These are phyloP conservation scores for Teinopalpus imperialis DNA, from an alignment of 2,888 invertebrate genomes.

Conservation along the genomic window DNA sequence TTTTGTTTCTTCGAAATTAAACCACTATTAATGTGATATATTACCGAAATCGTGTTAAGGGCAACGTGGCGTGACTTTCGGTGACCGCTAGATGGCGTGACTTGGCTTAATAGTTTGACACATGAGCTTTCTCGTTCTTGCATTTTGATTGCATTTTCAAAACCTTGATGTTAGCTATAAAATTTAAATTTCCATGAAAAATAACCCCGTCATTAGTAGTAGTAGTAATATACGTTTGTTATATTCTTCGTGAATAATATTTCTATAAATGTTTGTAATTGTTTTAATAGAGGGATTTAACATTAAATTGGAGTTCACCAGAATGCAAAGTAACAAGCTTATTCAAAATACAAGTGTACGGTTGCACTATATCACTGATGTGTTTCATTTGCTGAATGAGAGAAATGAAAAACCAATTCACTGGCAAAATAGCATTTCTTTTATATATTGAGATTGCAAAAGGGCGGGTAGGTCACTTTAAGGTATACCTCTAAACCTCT, in stretches of 20 bases:
- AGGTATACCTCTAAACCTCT: no score
- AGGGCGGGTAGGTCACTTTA: no score
- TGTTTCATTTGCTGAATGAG: no score
- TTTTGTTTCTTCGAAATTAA: neutral
- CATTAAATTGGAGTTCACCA: no score
- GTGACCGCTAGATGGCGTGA: conserved; percentile 52
- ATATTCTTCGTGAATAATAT: conserved; percentile 28
- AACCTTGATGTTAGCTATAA: conserved; percentile 22
- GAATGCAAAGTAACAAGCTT: no score
- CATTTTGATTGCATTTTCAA: conserved; percentile 48
- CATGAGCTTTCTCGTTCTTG: conserved; percentile 36
- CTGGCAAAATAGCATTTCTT: no score
- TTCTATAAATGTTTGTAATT: no score
- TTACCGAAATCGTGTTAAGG: conserved; percentile 38
- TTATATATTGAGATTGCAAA: no score
- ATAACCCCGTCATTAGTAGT: conserved; percentile 24
- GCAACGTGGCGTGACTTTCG: conserved; percentile 42
- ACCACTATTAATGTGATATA: neutral
- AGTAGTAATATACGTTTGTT: conserved; percentile 28
- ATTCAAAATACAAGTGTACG: no score
- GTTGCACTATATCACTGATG: no score
- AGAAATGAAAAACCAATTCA: no score
- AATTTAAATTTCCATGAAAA: conserved; percentile 23
- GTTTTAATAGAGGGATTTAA: no score
- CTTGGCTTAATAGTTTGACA: conserved; percentile 54